Evolutionary conservation across 2,113 vertebrate species (phyloP).

Genomic region (Aldabrachelys gigantea): DNA sequence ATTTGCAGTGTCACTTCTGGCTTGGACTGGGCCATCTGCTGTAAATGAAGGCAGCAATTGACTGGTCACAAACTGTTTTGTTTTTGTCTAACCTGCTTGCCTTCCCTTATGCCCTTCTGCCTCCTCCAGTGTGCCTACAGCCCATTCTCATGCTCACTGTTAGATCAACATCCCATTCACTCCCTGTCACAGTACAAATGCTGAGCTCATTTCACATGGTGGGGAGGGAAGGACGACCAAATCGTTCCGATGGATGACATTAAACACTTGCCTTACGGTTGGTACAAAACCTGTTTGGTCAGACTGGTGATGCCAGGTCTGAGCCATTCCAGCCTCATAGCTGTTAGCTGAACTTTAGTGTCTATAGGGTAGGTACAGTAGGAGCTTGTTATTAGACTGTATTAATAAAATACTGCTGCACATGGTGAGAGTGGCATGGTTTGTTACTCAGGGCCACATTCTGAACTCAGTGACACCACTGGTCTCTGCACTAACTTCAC

Average conservation of each 20-base stretch:
- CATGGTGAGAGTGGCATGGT: neutral
- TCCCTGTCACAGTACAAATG: accelerated
- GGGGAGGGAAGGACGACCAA: neutral
- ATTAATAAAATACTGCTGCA: neutral
- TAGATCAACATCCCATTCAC: neutral
- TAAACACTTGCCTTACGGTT: neutral
- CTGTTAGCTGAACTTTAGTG: too few relatives aligned
- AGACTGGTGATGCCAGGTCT: neutral
- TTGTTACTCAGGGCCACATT: neutral
- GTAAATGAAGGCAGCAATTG: neutral
- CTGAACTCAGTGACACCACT: neutral
- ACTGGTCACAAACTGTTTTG: neutral
- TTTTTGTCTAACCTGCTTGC: neutral
- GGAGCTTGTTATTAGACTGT: neutral
- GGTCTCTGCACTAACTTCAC: too few relatives aligned
- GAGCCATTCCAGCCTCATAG: neutral
- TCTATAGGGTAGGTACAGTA: neutral
- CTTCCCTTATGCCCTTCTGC: neutral
- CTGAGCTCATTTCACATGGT: accelerated
- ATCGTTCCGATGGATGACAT: neutral
- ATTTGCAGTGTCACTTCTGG: neutral
- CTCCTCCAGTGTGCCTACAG: neutral
- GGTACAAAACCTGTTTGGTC: neutral
- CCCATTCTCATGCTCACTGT: neutral
- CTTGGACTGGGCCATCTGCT: neutral